A percentile compares a stretch with the other conserved stretches of the same genome.
phyloP scores from a whole-genome alignment of 1,140 invertebrate species.

The Pseudobourletiella spinata region DNA sequence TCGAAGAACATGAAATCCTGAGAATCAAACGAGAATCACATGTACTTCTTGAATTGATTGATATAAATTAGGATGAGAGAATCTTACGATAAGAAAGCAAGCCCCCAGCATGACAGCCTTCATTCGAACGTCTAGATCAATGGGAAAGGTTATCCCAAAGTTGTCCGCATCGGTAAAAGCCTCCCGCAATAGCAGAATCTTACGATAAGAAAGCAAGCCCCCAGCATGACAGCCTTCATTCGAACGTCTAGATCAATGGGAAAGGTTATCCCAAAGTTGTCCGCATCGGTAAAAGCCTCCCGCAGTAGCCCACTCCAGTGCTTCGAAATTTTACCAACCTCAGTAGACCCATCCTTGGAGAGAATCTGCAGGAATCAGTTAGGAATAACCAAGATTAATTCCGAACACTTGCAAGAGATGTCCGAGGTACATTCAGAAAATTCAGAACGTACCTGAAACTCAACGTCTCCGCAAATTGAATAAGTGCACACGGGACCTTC shows the following conservation, averaged over 20 bases:
- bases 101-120: too few species aligned
- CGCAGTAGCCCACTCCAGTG: constrained; percentile 61
- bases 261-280: constrained; percentile 69
- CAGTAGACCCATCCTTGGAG: constrained; percentile 51
- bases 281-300: constrained; percentile 62
- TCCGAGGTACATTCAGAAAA: neutral
- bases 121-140: too few species aligned
- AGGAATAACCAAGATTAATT: neutral
- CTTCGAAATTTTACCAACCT: constrained; percentile 66
- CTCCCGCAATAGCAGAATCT: too few species aligned
- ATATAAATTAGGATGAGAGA: neutral
- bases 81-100: neutral
- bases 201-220: constrained; percentile 28
- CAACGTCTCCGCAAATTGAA: constrained; percentile 70
- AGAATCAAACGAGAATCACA: constrained; percentile 38
- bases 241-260: constrained; percentile 69
- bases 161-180: neutral
- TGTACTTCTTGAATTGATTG: neutral
- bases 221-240: constrained; percentile 69
- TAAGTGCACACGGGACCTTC: constrained; percentile 75
- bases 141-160: too few species aligned
- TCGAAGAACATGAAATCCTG: constrained; percentile 71
- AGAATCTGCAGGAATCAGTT: constrained; percentile 47
- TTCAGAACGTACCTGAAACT: constrained; percentile 54
- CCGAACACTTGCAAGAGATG: neutral